Conservation (phyloP, 2,113 vertebrate genomes). For the Scatophagus argus region DNA sequence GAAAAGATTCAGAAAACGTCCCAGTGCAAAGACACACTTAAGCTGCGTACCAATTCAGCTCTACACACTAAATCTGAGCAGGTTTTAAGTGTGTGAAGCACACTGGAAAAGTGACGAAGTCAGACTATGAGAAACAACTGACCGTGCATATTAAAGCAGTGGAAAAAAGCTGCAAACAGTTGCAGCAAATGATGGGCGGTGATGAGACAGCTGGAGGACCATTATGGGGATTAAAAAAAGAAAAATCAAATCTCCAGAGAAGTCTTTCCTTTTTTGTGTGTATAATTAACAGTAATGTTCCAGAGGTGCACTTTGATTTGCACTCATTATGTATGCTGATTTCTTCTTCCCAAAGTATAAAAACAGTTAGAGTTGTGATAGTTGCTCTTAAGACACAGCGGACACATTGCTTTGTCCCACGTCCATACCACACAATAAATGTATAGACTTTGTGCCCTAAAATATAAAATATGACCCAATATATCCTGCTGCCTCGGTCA, state of each 20-base stretch:
- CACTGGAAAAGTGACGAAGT: background rate
- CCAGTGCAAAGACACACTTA: background rate
- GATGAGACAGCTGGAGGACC: background rate
- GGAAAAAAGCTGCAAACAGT: slow-evolving; percentile 26
- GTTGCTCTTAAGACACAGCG: too few relatives aligned
- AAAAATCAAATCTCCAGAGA: background rate
- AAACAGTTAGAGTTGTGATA: too few relatives aligned
- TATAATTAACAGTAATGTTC: too few relatives aligned
- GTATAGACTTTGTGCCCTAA: too few relatives aligned
- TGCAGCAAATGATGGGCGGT: background rate
- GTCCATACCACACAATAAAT: too few relatives aligned
- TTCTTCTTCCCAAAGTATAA: background rate
- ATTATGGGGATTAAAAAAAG: background rate
- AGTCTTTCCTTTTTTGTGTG: background rate
- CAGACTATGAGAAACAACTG: too few relatives aligned
- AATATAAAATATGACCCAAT: too few relatives aligned
- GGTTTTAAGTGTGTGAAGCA: background rate
- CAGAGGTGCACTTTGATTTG: background rate
- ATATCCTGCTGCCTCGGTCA: too few relatives aligned
- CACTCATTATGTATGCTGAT: background rate
- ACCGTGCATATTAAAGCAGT: background rate
- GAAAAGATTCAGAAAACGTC: too few relatives aligned
- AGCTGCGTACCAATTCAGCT: background rate
- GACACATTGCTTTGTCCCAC: too few relatives aligned
- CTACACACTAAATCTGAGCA: background rate